A percentile compares a stretch with the other conserved stretches of the same genome.
Evolutionary conservation across 1,140 invertebrate genomes (phyloP).

Genomic region (Holotrichia oblita): DNA sequence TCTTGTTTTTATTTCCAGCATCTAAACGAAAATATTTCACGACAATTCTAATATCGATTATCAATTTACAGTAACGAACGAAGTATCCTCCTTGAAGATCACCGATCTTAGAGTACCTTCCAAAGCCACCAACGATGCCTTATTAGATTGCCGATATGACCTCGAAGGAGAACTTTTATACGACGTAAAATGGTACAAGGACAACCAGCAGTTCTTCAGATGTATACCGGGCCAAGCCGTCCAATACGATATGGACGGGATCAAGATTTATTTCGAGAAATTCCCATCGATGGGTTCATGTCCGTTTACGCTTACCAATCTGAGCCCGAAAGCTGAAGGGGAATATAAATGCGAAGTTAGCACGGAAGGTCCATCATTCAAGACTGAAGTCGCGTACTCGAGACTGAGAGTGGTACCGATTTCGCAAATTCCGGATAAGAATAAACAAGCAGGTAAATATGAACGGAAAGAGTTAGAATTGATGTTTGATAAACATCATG

Average conservation of each 20-base stretch:
- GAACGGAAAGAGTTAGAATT: no score
- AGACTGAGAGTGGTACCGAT: conserved; percentile 28
- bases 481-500: no score
- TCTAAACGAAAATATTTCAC: no score
- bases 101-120: conserved; percentile 30
- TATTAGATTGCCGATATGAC: conserved; percentile 54
- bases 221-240: conserved; percentile 51
- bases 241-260: conserved; percentile 50
- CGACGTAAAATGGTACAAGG: conserved; percentile 76
- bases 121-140: conserved; percentile 8
- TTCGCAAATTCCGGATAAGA: not conserved
- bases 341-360: conserved; percentile 70
- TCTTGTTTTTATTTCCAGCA: no score
- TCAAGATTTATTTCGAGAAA: conserved; percentile 45
- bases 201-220: conserved; percentile 70
- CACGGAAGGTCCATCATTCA: conserved; percentile 66
- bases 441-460: not conserved
- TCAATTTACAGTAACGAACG: not conserved
- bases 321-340: conserved; percentile 58
- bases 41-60: not conserved
- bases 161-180: conserved; percentile 61
- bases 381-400: conserved; percentile 57
- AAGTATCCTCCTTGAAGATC: conserved; percentile 13
- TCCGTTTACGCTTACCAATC: conserved; percentile 48
- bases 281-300: conserved; percentile 50